Evolutionary conservation across 2,888 invertebrate species (phyloP), one percentile per base, ranked within the genome.

Genomic region (Andrena haemorrhoa): DNA sequence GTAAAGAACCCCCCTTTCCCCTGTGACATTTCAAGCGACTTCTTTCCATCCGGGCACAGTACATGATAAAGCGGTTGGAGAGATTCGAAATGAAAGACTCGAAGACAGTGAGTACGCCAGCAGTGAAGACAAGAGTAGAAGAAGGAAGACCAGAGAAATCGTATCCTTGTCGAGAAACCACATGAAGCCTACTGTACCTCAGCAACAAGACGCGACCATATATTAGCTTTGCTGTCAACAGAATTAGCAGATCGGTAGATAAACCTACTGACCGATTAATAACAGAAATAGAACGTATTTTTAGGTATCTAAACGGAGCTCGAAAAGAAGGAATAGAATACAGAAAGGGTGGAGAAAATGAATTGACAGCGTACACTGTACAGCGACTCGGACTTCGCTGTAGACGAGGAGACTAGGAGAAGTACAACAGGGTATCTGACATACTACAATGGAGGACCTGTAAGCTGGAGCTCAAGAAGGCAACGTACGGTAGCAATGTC

Each of bases 381-480:
- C 20, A 41, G 51, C 26, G 65, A 66, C n/a, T 66, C 65, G 7
- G 65, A 66, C 29, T 66, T 16, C 16, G 49, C 16, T 7, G 65
- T 49, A 12, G 65, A 51, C 12, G 51, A 31, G 7, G 16, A 56
- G 12, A 69, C 69, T 0, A 69, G 69, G 7, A 47, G 56, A 10
- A 69, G 69, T 16, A 69, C 69, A 16, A 56, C 69, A 20, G 69
- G 69, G 0, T 69, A 56, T 56, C 7, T 56, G 0, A 69, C 56
- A 56, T 68, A 16, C 3, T 68, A 51, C 47, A 47, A 31, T 10
- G 26, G 20, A 12, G 33, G 53, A 29, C 51, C 31, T 8, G 26
- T 53, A 29, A 26, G 29, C 31, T 68, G 68, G 51, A 29, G 49
- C 20, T 68, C 68, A 5, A 68, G 51, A 33, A 68, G 68, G 31